These are phyloP conservation scores for Phoeniculus purpureus DNA, from an alignment of 2,797 vertebrate genomes.

Conservation along the genomic window DNA sequence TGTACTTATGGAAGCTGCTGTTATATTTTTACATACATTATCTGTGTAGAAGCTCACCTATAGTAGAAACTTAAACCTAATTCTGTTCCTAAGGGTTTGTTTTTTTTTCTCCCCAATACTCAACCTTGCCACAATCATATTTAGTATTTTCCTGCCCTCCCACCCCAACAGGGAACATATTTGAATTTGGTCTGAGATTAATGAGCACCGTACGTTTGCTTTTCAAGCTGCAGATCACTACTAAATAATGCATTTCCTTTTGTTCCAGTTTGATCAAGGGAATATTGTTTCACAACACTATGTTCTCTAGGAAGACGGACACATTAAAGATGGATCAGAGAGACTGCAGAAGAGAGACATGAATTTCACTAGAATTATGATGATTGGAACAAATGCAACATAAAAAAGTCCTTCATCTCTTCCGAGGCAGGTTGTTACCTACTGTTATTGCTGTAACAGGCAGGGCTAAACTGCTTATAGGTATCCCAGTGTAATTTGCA, in stretches of 20 bases:
- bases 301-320: neutral
- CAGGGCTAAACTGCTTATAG: neutral
- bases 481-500: neutral
- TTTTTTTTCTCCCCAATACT: neutral
- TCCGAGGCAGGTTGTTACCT: neutral
- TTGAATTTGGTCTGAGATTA: neutral
- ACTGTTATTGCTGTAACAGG: neutral
- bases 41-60: neutral
- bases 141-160: neutral
- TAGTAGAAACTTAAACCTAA: accelerated
- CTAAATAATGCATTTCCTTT: neutral
- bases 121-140: neutral
- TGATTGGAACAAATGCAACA: neutral
- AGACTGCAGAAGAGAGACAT: neutral
- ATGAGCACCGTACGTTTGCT: neutral
- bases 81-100: neutral
- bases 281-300: accelerated
- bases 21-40: neutral
- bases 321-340: neutral
- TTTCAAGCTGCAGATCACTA: neutral
- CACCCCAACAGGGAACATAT: neutral
- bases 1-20: neutral
- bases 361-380: neutral
- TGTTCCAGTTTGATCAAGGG: neutral
- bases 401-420: neutral